Evolutionary conservation across 2,888 invertebrate species (phyloP).

Genomic region (Polymixis lichenea): DNA sequence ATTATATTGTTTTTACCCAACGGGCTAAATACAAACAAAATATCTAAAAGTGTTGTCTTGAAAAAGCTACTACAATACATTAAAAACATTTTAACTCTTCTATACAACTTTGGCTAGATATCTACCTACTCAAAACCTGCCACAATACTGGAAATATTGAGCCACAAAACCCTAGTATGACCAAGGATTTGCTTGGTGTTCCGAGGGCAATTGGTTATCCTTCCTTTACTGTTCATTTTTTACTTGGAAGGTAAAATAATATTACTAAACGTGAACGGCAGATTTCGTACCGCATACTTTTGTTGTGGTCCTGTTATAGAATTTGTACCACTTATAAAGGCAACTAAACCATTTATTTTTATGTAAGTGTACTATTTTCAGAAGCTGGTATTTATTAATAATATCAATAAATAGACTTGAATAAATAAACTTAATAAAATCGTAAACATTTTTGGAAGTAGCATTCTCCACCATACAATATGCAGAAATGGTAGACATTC

Average conservation of each 20-base stretch:
- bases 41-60: not conserved
- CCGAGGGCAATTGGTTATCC: not conserved
- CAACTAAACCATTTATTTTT: too few species aligned
- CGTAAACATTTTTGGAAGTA: too few species aligned
- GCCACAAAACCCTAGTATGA: not conserved
- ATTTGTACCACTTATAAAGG: too few species aligned
- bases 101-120: not conserved
- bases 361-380: too few species aligned
- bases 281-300: too few species aligned
- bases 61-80: not conserved
- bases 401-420: too few species aligned
- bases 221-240: not conserved
- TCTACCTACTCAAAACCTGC: not conserved
- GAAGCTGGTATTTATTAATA: too few species aligned
- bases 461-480: not conserved
- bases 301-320: too few species aligned
- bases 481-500: not conserved
- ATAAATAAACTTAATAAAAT: too few species aligned
- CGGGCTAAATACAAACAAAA: not conserved
- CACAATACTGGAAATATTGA: not conserved
- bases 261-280: not conserved
- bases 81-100: constrained; percentile 10
- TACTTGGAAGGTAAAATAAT: not conserved
- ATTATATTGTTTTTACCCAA: not conserved
- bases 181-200: not conserved